Evolutionary conservation across 2,113 vertebrate species (phyloP), one percentile per base, ranked within the genome.

Genomic region (Siniperca knerii): DNA sequence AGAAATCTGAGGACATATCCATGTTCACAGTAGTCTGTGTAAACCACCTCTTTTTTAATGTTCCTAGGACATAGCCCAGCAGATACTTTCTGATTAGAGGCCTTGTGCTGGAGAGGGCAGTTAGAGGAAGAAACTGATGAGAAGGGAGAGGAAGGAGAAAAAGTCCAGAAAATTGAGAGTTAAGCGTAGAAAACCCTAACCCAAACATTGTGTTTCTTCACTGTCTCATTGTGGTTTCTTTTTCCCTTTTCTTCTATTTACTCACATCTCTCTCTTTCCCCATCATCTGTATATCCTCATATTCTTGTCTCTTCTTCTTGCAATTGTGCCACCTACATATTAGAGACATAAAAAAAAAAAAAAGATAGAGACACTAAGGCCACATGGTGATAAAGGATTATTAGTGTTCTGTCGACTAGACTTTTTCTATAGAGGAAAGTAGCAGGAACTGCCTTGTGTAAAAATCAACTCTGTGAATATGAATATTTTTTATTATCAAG

Each of bases 41-140:
- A 81, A 77, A 84, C 65, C 81, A 37, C 35, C 5, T 42, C 0
- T 29, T 29, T 46, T 69, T 68, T 60, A 18, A 35, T 64, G 35
- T 77, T 69, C 64, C 21, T 2, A 52, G 66, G 58, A 35, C 61
- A 79, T 55, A 60, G 72, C 25, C 23, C 62, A 58, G 67, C 48
- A 72, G 68, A 69, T 71, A 69, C 50, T 35, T 69, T 80, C 35
- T 77, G 81, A 91, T 90, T 66, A 83, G 78, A 75, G 76, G 58
- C 81, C 23, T 78, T 79, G 58, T n/a, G 65, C n/a, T 23, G 8
- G 15, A 60, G 73, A 82, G n/a, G 65, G 46, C 35, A 84, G 61
- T 68, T 75, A 81, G 54, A 82, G 55, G 57, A 77, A 78, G 55
- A 74, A n/a, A 65, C 29, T 71, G 33, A 86, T 89, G 78, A 81